phyloP scores from a whole-genome alignment of 1,140 invertebrate species.

The Kradibia gibbosae region DNA sequence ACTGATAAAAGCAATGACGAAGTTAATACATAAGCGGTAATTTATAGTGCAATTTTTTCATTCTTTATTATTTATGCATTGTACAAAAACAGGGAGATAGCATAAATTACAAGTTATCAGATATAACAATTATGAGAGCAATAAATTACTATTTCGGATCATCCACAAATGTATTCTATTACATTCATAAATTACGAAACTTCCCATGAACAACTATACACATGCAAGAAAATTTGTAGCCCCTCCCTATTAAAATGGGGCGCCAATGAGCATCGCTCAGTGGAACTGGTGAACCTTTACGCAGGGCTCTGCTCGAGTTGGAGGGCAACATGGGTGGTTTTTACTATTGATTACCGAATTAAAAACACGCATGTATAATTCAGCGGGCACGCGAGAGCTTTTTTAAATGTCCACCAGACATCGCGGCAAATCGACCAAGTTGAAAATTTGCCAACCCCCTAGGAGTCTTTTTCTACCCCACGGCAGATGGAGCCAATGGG shows the following conservation, averaged over 20 bases:
- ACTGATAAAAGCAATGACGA: not conserved
- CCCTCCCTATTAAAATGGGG: constrained; percentile 58
- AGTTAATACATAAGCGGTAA: not conserved
- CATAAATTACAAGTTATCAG: constrained; percentile 24
- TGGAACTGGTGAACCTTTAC: constrained; percentile 50
- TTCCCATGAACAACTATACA: not conserved
- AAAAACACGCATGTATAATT: constrained; percentile 70
- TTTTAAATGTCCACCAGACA: constrained; percentile 43
- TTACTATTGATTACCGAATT: constrained; percentile 70
- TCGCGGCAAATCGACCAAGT: constrained; percentile 34
- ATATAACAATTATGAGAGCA: constrained; percentile 37
- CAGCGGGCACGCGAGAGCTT: constrained; percentile 52
- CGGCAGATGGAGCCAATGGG: constrained; percentile 42
- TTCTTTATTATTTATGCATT: constrained; percentile 1
- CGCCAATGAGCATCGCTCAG: constrained; percentile 43
- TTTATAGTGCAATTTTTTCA: not conserved
- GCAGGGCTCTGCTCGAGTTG: constrained; percentile 45
- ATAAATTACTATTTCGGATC: constrained; percentile 42
- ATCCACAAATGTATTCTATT: constrained; percentile 33
- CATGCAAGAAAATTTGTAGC: constrained; percentile 43
- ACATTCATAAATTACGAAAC: constrained; percentile 42
- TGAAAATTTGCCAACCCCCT: not conserved
- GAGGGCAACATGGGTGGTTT: constrained; percentile 62
- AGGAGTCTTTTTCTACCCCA: not conserved
- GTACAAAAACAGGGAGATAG: not conserved